These are phyloP conservation scores for Chiridota heheva DNA, from an alignment of 35 echinoderm and acorn worm genomes.

Conservation along the genomic window DNA sequence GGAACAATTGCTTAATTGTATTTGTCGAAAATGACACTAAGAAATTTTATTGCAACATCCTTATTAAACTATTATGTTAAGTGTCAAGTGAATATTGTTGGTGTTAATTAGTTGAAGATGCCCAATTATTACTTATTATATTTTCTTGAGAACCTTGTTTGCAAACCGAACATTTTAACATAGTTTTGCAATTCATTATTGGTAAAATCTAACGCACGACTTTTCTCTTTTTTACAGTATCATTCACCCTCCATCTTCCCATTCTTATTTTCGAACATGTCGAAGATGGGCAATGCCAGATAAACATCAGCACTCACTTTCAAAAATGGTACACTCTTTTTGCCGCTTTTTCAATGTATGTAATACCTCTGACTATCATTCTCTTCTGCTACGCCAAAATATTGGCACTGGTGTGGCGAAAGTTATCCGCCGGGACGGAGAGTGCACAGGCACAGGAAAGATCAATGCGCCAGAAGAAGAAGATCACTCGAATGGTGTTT, in stretches of 20 bases:
- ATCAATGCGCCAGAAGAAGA: constrained; percentile 94
- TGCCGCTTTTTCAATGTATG: constrained; percentile 74
- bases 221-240: constrained; percentile 63
- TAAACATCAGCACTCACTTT: background rate
- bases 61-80: too few species aligned
- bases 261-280: constrained; percentile 56
- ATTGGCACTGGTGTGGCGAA: constrained; percentile 82
- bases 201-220: too few species aligned
- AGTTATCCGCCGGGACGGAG: constrained; percentile 85
- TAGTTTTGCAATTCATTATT: too few species aligned
- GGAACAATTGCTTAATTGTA: too few species aligned
- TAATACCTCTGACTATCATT: constrained; percentile 76
- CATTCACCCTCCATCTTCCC: constrained; percentile 73
- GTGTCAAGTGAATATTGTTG: too few species aligned
- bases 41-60: too few species aligned
- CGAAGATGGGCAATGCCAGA: constrained; percentile 5
- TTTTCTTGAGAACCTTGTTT: too few species aligned
- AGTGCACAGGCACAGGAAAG: constrained; percentile 86
- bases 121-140: too few species aligned
- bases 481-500: constrained; percentile 93
- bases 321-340: constrained; percentile 66
- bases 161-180: too few species aligned
- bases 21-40: too few species aligned
- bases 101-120: too few species aligned
- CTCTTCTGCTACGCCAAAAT: constrained; percentile 87